Conservation (phyloP, 2,113 vertebrate species). For the Fregata magnificens region DNA sequence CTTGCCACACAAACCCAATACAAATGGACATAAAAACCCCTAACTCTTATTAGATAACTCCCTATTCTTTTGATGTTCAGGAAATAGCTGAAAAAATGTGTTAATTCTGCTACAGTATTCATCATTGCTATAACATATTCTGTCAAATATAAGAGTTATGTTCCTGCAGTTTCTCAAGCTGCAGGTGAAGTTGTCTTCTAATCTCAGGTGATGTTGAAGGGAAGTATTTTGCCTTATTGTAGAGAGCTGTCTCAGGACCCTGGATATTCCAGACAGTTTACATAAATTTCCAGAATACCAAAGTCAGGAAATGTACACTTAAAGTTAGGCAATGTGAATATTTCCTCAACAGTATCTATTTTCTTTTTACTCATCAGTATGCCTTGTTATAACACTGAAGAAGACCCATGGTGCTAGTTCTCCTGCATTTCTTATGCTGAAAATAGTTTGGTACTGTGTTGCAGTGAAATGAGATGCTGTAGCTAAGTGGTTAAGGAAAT, state of each 20-base stretch:
- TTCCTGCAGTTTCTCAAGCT: background rate
- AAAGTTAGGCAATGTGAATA: background rate
- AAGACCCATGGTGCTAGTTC: background rate
- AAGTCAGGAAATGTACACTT: background rate
- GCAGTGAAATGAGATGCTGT: background rate
- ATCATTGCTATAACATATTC: background rate
- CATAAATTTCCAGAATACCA: background rate
- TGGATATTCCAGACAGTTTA: background rate
- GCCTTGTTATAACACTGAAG: background rate
- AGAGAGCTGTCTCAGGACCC: background rate
- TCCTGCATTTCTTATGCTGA: background rate
- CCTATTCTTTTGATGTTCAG: background rate
- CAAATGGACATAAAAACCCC: background rate
- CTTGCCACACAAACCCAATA: background rate
- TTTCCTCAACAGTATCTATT: background rate
- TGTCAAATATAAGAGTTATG: background rate
- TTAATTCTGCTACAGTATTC: background rate
- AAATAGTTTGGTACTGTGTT: background rate
- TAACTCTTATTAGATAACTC: background rate
- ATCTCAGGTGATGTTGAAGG: background rate
- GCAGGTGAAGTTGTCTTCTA: background rate
- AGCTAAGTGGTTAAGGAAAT: background rate
- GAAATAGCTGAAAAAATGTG: background rate
- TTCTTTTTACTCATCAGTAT: background rate
- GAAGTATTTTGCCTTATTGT: background rate